These are phyloP conservation scores for Patella vulgata DNA, from an alignment of 1,140 invertebrate genomes.

Conservation along the genomic window DNA sequence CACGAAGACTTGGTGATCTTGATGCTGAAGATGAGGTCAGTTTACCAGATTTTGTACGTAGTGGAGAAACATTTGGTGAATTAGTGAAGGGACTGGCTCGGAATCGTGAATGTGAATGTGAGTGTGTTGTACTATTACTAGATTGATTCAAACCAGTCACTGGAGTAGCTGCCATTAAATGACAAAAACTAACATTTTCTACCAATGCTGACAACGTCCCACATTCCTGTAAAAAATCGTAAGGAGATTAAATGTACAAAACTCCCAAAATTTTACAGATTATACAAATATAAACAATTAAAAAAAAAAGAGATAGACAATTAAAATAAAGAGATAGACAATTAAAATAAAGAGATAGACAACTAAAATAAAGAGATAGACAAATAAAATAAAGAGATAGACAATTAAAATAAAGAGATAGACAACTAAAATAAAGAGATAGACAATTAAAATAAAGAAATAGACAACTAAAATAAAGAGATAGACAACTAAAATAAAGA, in stretches of 20 bases:
- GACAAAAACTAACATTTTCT: constrained; percentile 46
- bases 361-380: too few relatives aligned
- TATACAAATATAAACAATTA: too few relatives aligned
- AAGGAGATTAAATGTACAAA: not conserved
- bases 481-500: too few relatives aligned
- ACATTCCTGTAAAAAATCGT: constrained; percentile 47
- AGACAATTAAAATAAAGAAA: too few relatives aligned
- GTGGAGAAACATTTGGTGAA: constrained; percentile 56
- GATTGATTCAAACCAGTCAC: constrained; percentile 42
- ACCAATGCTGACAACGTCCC: constrained; percentile 36
- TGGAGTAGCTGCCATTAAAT: constrained; percentile 29
- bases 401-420: too few relatives aligned
- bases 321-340: too few relatives aligned
- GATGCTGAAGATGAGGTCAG: constrained; percentile 49
- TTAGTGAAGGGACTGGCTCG: constrained; percentile 21
- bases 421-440: too few relatives aligned
- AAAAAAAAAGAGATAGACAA: too few relatives aligned
- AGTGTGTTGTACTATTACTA: constrained; percentile 41
- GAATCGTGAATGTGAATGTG: constrained; percentile 42
- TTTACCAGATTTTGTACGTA: constrained; percentile 49
- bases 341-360: too few relatives aligned
- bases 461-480: too few relatives aligned
- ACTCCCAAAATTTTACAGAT: too few relatives aligned
- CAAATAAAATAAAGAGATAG: too few relatives aligned
- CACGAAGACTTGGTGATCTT: constrained; percentile 24